Conservation (phyloP, 1,140 invertebrate genomes). For the Drosophila nigrodunni region DNA sequence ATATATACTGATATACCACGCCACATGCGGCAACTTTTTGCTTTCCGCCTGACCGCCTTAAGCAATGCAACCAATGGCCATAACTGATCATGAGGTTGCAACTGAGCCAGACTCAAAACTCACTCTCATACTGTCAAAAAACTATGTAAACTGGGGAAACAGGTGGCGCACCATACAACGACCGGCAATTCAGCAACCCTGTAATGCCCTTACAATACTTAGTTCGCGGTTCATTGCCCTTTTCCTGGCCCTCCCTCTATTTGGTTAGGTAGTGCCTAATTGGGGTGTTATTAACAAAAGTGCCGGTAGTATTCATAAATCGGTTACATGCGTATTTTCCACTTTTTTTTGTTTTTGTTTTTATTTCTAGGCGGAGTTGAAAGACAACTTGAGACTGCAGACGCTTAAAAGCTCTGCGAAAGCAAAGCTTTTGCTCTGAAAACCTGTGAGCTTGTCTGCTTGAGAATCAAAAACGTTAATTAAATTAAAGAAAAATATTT, state of each 20-base stretch:
- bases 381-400: not conserved
- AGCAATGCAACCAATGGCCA: conserved; percentile 37
- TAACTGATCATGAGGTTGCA: conserved; percentile 34
- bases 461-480: not conserved
- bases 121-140: not conserved
- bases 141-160: conserved; percentile 1
- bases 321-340: conserved; percentile 6
- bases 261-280: conserved; percentile 36
- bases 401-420: not conserved
- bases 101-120: conserved; percentile 4
- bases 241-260: conserved; percentile 35
- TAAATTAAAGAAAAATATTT: too few relatives aligned
- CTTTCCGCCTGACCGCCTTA: conserved; percentile 47
- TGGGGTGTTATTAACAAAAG: conserved; percentile 36
- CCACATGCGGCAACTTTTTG: conserved; percentile 35
- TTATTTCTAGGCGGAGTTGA: not conserved
- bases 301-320: conserved; percentile 25
- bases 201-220: conserved; percentile 59
- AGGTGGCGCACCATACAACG: conserved; percentile 21
- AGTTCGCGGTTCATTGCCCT: conserved; percentile 66
- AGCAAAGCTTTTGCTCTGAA: not conserved
- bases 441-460: not conserved
- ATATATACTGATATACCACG: not conserved
- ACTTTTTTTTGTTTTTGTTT: too few relatives aligned
- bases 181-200: conserved; percentile 60